These are phyloP conservation scores for Pandemis corylana DNA, from an alignment of 2,888 invertebrate genomes.

Conservation along the genomic window DNA sequence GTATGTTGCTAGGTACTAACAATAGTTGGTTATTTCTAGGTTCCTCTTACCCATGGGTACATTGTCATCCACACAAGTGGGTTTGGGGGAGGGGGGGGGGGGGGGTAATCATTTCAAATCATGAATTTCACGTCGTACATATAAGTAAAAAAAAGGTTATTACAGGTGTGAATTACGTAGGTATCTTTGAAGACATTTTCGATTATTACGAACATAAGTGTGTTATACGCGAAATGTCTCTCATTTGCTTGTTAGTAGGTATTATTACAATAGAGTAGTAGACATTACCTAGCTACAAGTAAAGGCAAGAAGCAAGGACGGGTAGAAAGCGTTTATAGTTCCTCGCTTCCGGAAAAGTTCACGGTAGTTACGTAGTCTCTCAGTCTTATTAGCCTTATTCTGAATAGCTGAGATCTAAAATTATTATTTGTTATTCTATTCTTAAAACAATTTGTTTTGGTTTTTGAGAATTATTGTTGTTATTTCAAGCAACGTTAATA, in stretches of 20 bases:
- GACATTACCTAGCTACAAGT: slow-evolving; percentile 80
- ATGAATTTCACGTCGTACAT: neutral
- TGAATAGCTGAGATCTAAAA: slow-evolving; percentile 67
- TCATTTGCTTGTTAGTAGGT: slow-evolving; percentile 28
- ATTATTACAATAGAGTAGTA: slow-evolving; percentile 63
- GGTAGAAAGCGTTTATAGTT: slow-evolving; percentile 82
- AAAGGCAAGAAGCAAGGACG: slow-evolving; percentile 84
- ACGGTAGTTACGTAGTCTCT: slow-evolving; percentile 79
- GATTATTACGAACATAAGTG: slow-evolving; percentile 26
- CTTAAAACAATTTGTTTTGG: slow-evolving; percentile 29
- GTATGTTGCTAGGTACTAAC: neutral
- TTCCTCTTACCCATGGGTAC: neutral
- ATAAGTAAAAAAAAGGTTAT: slow-evolving; percentile 16
- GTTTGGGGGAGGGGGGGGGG: no score
- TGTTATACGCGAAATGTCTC: slow-evolving; percentile 27
- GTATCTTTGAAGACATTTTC: slow-evolving; percentile 29
- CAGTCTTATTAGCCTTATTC: slow-evolving; percentile 81
- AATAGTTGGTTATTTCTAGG: slow-evolving; percentile 13
- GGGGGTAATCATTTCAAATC: slow-evolving; percentile 12
- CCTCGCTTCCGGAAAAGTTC: slow-evolving; percentile 79
- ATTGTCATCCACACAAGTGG: neutral
- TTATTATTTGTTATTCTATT: slow-evolving; percentile 48
- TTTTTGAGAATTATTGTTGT: slow-evolving; percentile 23
- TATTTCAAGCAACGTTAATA: slow-evolving; percentile 47
- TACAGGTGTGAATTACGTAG: slow-evolving; percentile 10